These are phyloP conservation scores for Drosophila mojavensis DNA, from an alignment of 1,140 invertebrate species.

Conservation along the genomic window DNA sequence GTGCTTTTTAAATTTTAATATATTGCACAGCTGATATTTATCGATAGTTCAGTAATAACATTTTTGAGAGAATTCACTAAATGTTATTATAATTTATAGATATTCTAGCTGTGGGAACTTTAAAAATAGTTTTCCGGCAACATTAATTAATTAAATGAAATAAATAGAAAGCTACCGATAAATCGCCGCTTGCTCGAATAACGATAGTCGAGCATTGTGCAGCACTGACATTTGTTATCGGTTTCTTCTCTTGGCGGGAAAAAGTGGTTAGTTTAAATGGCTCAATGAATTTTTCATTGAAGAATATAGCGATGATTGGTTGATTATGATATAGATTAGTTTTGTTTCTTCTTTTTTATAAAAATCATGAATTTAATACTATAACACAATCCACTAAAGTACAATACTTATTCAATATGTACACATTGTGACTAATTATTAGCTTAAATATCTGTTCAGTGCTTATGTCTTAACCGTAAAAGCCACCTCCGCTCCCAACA, in stretches of 20 bases:
- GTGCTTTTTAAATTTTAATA: conserved; percentile 31
- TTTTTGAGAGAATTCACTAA: too few relatives aligned
- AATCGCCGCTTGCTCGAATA: neutral
- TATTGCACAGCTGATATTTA: conserved; percentile 32
- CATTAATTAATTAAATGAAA: neutral
- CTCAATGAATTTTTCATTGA: too few relatives aligned
- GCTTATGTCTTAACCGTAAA: conserved; percentile 53
- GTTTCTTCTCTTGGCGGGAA: neutral
- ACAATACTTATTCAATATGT: conserved; percentile 46
- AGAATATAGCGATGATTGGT: too few relatives aligned
- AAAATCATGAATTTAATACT: conserved; percentile 19
- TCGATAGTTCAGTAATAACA: conserved; percentile 12
- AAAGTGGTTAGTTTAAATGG: neutral
- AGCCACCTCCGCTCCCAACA: conserved; percentile 58
- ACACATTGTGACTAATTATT: conserved; percentile 26
- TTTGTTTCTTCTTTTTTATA: conserved; percentile 4
- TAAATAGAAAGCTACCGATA: neutral
- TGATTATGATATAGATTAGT: too few relatives aligned
- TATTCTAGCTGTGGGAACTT: neutral
- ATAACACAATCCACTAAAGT: conserved; percentile 28
- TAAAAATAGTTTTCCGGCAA: neutral
- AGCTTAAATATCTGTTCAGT: conserved; percentile 32
- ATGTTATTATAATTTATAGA: neutral
- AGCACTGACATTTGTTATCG: conserved; percentile 15
- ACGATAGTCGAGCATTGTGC: conserved; percentile 4